A percentile compares a stretch with the other conserved stretches of the same genome.
phyloP scores from a whole-genome alignment of 2,113 vertebrate species.

The Pheucticus melanocephalus region DNA sequence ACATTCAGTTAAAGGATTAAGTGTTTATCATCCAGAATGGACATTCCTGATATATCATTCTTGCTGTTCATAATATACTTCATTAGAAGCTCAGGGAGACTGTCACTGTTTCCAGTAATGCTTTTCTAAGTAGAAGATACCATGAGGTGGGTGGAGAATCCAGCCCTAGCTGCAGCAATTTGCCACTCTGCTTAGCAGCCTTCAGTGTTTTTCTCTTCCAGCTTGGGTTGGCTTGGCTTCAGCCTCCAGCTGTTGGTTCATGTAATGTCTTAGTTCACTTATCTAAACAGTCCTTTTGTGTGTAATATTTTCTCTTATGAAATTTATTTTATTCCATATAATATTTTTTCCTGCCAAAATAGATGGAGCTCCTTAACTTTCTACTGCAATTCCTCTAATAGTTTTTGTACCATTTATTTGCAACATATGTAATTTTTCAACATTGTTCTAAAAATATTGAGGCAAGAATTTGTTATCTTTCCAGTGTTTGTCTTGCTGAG shows the following conservation, averaged over 20 bases:
- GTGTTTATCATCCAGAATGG: not conserved
- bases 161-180: not conserved
- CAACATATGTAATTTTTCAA: not conserved
- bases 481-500: not conserved
- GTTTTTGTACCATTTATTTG: not conserved
- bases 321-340: not conserved
- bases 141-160: not conserved
- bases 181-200: not conserved
- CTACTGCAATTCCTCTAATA: not conserved
- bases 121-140: not conserved
- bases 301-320: not conserved
- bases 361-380: not conserved
- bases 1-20: not conserved
- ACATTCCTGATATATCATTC: not conserved
- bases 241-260: slow-evolving; percentile 16
- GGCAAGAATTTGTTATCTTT: not conserved
- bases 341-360: not conserved
- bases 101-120: not conserved
- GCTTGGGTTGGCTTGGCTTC: not conserved
- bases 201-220: not conserved
- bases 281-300: not conserved
- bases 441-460: not conserved
- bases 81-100: not conserved
- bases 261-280: not conserved
- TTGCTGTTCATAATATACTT: not conserved